These are phyloP conservation scores for Ctenopoma multispine DNA, from an alignment of 2,797 vertebrate species.

Conservation along the genomic window DNA sequence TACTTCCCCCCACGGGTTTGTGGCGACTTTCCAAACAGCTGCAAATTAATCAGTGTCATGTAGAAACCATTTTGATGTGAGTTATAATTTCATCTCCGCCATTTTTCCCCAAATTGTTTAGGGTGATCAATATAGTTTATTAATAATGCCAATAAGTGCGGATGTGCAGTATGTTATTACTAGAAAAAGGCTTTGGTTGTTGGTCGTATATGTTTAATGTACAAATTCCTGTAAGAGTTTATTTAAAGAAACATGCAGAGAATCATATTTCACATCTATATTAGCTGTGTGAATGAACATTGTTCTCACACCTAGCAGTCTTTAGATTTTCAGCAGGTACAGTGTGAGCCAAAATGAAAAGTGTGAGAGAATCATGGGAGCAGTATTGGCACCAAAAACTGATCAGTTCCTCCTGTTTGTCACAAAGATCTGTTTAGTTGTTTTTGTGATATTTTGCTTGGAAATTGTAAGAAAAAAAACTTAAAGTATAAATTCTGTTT, in stretches of 20 bases:
- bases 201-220: not conserved
- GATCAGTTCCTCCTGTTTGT: not conserved
- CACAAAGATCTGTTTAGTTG: not conserved
- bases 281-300: not conserved
- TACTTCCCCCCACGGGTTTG: not conserved
- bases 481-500: not conserved
- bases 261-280: not conserved
- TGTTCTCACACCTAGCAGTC: constrained; percentile 2
- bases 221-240: not conserved
- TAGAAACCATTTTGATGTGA: not conserved
- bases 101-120: not conserved
- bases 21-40: constrained; percentile 24
- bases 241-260: not conserved
- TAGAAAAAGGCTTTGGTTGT: not conserved
- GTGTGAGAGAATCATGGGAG: not conserved
- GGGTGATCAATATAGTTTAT: not conserved
- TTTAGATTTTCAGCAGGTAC: not conserved
- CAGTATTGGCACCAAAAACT: not conserved
- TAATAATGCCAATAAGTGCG: not conserved
- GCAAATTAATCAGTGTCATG: constrained; percentile 18
- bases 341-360: not conserved
- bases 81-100: not conserved
- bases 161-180: not conserved
- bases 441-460: not conserved
- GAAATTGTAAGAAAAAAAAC: not conserved